Conservation (phyloP, 2,888 invertebrate genomes). For the Eupelmus urozonus region DNA sequence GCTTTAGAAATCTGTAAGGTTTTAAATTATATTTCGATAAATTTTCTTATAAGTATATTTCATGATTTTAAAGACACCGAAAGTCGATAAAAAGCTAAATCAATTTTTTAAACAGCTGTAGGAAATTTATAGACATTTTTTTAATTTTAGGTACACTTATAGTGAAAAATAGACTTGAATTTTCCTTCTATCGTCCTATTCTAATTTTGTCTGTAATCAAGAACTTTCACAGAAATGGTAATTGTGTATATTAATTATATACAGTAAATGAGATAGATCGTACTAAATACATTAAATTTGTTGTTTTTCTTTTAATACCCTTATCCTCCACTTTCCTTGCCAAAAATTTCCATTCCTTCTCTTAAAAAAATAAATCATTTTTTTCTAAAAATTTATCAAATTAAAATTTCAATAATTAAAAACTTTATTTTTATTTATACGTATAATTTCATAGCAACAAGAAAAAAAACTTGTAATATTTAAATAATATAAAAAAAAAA, state of each 20-base stretch:
- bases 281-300: constrained; percentile 57
- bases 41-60: constrained; percentile 61
- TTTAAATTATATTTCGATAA: constrained; percentile 62
- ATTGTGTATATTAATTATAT: constrained; percentile 62
- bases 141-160: constrained; percentile 62
- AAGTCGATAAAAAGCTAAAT: constrained; percentile 61
- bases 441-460: no score
- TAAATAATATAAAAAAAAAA: no score
- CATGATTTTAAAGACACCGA: constrained; percentile 60
- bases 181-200: constrained; percentile 60
- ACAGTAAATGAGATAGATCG: constrained; percentile 62
- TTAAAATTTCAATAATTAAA: no score
- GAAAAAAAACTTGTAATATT: no score
- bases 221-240: constrained; percentile 62
- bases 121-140: constrained; percentile 61
- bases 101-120: constrained; percentile 61
- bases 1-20: constrained; percentile 62
- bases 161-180: constrained; percentile 60
- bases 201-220: constrained; percentile 61
- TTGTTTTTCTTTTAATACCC: constrained; percentile 50
- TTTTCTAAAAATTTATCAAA: no score
- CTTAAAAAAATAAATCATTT: no score
- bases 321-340: constrained; percentile 43
- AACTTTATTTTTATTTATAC: no score
- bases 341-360: no score